phyloP scores from a whole-genome alignment of 2,888 invertebrate species.

The Operophtera brumata region DNA sequence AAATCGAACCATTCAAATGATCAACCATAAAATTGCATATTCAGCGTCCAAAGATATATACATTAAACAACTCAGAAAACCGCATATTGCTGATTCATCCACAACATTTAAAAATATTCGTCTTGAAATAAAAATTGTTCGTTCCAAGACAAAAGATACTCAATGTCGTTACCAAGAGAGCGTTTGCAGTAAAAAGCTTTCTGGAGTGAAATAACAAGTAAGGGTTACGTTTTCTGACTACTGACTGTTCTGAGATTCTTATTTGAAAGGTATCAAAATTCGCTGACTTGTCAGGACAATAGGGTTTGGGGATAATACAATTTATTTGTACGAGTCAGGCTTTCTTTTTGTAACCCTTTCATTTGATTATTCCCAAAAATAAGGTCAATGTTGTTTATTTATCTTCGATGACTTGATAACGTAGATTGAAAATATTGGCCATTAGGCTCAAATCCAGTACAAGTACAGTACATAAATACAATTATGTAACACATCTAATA shows the following conservation, averaged over 20 bases:
- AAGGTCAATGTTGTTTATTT: slow-evolving; percentile 1
- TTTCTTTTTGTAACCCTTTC: slow-evolving; percentile 1
- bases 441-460: too few species aligned
- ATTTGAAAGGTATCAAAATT: slow-evolving; percentile 59
- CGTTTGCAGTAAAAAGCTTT: slow-evolving; percentile 46
- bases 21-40: slow-evolving; percentile 66
- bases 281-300: slow-evolving; percentile 55
- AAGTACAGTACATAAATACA: too few species aligned
- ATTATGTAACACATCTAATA: too few species aligned
- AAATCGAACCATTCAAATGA: slow-evolving; percentile 61
- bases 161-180: slow-evolving; percentile 44
- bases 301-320: slow-evolving; percentile 42
- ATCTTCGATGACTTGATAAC: background rate
- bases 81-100: slow-evolving; percentile 58
- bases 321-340: slow-evolving; percentile 40
- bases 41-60: slow-evolving; percentile 60
- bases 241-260: slow-evolving; percentile 50
- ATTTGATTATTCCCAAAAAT: slow-evolving; percentile 2
- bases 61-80: slow-evolving; percentile 57
- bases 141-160: slow-evolving; percentile 52
- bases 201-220: slow-evolving; percentile 48
- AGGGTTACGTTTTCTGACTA: slow-evolving; percentile 40
- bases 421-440: background rate
- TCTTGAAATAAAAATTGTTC: slow-evolving; percentile 47
- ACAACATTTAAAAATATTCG: slow-evolving; percentile 45